phyloP scores from a whole-genome alignment of 37 sponge, comb jelly and placozoan species.

The Petrosia ficiformis region DNA sequence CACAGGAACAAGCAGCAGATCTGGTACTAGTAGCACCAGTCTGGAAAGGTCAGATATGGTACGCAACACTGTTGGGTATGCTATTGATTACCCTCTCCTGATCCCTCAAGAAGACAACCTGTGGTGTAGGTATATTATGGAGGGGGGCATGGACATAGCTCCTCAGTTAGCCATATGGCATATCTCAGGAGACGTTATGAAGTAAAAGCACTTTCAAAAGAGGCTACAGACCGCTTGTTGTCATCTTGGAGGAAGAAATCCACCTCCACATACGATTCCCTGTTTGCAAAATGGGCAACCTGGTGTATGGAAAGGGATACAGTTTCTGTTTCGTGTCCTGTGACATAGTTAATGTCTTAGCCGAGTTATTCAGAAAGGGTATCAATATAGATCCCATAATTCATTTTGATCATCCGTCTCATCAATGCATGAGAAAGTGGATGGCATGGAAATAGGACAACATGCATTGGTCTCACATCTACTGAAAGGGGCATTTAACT shows the following conservation, averaged over 20 bases:
- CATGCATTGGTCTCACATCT: background rate
- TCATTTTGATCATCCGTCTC: conserved; percentile 13
- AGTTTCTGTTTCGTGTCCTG: background rate
- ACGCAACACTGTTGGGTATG: conserved; percentile 7
- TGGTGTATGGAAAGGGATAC: conserved; percentile 14
- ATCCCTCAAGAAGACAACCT: background rate
- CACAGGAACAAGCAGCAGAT: background rate
- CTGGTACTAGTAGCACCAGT: too few relatives aligned
- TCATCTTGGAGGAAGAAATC: conserved; percentile 22
- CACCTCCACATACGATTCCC: conserved; percentile 1
- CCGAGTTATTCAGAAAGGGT: conserved; percentile 14
- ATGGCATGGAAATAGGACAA: too few relatives aligned
- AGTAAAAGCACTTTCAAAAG: background rate
- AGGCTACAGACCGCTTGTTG: conserved; percentile 13
- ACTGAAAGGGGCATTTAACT: conserved; percentile 11
- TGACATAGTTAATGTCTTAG: background rate
- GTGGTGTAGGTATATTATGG: background rate
- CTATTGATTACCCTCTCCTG: too few relatives aligned
- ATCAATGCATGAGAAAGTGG: too few relatives aligned
- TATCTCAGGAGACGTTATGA: conserved; percentile 9
- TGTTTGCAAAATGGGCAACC: conserved; percentile 1
- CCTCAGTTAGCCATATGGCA: conserved; percentile 13
- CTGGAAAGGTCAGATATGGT: too few relatives aligned
- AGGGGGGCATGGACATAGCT: background rate
- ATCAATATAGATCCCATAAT: conserved; percentile 18